Conservation (phyloP, 2,113 vertebrate genomes). For the Periophthalmus modestus region DNA sequence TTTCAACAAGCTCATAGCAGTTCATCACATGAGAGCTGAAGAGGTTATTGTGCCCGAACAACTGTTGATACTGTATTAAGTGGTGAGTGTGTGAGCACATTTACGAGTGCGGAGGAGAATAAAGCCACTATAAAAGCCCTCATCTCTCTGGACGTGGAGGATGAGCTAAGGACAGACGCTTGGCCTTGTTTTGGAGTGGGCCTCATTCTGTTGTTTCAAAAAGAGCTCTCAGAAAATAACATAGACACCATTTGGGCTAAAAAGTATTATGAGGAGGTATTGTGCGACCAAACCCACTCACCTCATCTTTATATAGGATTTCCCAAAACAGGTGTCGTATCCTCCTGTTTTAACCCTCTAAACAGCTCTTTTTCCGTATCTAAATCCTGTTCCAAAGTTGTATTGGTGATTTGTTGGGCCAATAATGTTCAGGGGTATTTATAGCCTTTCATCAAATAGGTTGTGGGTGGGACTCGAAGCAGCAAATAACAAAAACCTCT, state of each 20-base stretch:
- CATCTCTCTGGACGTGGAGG: constrained; percentile 41
- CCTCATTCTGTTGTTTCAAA: constrained; percentile 58
- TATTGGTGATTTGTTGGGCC: constrained; percentile 29
- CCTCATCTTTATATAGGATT: constrained; percentile 18
- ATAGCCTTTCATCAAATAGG: neutral
- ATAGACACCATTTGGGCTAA: constrained; percentile 21
- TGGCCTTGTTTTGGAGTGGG: constrained; percentile 70
- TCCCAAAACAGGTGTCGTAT: constrained; percentile 3
- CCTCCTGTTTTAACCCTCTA: neutral
- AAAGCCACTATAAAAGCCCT: constrained; percentile 60
- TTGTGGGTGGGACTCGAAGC: no score
- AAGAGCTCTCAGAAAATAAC: constrained; percentile 57
- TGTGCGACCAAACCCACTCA: neutral
- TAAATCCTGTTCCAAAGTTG: neutral
- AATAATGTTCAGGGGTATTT: neutral
- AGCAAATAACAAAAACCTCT: no score
- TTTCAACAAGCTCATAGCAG: constrained; percentile 22
- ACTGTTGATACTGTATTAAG: constrained; percentile 15
- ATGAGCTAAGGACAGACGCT: constrained; percentile 61
- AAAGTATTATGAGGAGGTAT: neutral
- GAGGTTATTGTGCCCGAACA: constrained; percentile 35
- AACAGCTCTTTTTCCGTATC: neutral
- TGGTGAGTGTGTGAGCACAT: constrained; percentile 28
- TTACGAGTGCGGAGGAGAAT: constrained; percentile 42
- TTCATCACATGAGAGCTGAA: constrained; percentile 37